Percentiles rank a stretch among this genome's conserved stretches.
Conservation (phyloP, 2,888 invertebrate genomes). For the Drosophila atripex region DNA sequence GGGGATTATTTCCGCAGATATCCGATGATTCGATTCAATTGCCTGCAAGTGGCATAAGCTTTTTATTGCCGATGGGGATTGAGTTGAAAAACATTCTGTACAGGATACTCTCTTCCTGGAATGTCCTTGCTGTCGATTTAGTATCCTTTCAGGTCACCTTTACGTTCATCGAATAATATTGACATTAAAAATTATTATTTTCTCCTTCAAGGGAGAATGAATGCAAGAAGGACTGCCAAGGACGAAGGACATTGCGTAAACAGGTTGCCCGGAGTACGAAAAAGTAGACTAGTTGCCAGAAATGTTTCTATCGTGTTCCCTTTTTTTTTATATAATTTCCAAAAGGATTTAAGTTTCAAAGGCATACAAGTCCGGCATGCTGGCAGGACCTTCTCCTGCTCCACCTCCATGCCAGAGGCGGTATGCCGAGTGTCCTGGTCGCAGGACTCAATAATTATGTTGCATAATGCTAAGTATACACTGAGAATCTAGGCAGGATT, state of each 20-base stretch:
- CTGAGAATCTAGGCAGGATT: background rate
- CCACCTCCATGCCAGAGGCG: background rate
- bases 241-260: slow-evolving; percentile 33
- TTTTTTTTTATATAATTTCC: slow-evolving; percentile 54
- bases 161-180: background rate
- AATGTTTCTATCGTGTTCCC: too few relatives aligned
- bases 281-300: too few relatives aligned
- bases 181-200: background rate
- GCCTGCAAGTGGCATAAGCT: background rate
- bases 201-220: too few relatives aligned
- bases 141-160: background rate
- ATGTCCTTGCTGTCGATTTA: background rate
- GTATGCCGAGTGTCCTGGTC: slow-evolving; percentile 3
- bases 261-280: slow-evolving; percentile 15
- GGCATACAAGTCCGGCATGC: background rate
- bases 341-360: slow-evolving; percentile 60
- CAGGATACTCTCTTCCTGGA: background rate
- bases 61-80: background rate
- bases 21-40: background rate
- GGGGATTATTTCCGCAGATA: background rate
- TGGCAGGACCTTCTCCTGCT: background rate
- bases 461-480: slow-evolving; percentile 1
- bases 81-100: background rate
- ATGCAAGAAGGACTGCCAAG: too few relatives aligned
- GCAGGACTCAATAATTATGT: slow-evolving; percentile 4